Conservation (phyloP, 2,888 invertebrate species). For the Ophion costatus region DNA sequence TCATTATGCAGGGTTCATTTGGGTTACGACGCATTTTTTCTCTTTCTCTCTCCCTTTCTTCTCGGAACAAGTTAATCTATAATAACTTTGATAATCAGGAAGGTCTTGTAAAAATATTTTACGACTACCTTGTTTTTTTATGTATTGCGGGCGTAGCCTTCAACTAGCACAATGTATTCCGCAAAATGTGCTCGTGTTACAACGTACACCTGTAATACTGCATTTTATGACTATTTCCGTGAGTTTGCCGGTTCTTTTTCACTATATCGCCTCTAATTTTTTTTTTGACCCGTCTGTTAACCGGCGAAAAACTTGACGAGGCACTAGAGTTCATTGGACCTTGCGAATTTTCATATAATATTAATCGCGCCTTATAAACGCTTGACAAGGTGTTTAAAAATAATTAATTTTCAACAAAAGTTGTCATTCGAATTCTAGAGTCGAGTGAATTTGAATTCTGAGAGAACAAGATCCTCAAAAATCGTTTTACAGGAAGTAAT, state of each 20-base stretch:
- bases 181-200: not conserved
- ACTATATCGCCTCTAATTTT: no score
- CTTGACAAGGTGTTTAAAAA: no score
- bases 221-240: not conserved
- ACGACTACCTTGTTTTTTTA: not conserved
- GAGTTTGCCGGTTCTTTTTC: not conserved
- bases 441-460: no score
- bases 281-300: not conserved
- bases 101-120: not conserved
- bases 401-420: no score
- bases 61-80: not conserved
- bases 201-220: not conserved
- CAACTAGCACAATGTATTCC: not conserved
- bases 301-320: no score
- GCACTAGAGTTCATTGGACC: no score
- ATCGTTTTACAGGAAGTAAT: no score
- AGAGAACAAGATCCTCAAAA: no score
- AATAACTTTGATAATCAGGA: constrained; percentile 6
- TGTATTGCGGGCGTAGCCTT: not conserved
- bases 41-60: not conserved
- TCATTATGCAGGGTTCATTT: not conserved
- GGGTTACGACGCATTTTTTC: not conserved
- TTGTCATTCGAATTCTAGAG: no score
- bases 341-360: no score
- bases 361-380: no score